Evolutionary conservation across 2,797 vertebrate genomes (phyloP), one percentile per base, ranked within the genome.

Genomic region (Epinephelus coioides): DNA sequence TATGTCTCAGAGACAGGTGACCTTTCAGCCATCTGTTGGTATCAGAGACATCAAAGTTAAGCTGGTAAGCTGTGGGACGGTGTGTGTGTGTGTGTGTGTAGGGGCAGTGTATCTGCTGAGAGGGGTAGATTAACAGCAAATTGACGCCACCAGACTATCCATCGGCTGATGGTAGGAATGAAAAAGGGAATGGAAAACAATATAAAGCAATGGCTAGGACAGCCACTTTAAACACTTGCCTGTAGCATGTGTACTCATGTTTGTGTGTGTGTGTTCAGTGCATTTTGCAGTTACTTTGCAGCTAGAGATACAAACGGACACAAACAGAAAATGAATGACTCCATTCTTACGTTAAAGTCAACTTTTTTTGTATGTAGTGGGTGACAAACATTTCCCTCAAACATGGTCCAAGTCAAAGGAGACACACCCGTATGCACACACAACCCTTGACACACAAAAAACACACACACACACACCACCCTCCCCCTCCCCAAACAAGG

Each of bases 401-500:
- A 82, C 77, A 74, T 72, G 8, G 19, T 64, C 63, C 76, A 71
- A 74, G 76, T 87, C 74, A 85, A 63, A 81, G 73, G 77, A 80
- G 79, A 49, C 78, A 86, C 83, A 86, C 86, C 78, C 81, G 51
- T 67, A n/a, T 12, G 7, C 55, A 71, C 61, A 78, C 66, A 71
- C 75, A 69, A 82, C 74, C 27, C 83, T 77, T 34, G 66, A 73
- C 84, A 85, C 83, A 81, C 64, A 80, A 30, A 85, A 69, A 76
- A 71, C 73, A 69, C 75, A 38, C 65, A 14, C 21, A 21, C 38
- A 63, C 55, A 66, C 62, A 63, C 65, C 72, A 27, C 57, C 61
- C 65, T 72, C 60, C 60, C 63, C 59, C 79, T 57, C 72, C 87
- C 86, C 74, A 85, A 85, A 90, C 77, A 84, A 64, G 73, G 82